phyloP scores from a whole-genome alignment of 2,888 invertebrate species.

The Antitype chi region DNA sequence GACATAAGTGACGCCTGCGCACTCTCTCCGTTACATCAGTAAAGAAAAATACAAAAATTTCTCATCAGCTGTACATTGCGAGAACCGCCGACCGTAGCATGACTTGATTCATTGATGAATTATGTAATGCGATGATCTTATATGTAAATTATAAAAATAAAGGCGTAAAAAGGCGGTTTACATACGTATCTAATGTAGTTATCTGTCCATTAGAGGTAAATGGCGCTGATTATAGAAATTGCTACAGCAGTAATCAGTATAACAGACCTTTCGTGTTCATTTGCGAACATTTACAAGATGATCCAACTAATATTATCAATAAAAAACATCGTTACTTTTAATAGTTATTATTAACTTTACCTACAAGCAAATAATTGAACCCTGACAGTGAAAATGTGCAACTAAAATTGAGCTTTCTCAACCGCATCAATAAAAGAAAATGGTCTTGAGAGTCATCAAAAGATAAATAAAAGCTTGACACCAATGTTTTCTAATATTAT shows the following conservation, averaged over 20 bases:
- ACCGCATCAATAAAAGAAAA: background rate
- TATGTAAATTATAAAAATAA: conserved; percentile 35
- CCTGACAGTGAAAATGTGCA: background rate
- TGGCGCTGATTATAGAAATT: background rate
- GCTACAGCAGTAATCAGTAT: background rate
- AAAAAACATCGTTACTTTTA: background rate
- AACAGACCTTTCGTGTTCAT: background rate
- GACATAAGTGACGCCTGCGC: conserved; percentile 37
- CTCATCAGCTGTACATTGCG: conserved; percentile 55
- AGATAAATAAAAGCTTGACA: background rate
- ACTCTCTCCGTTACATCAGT: conserved; percentile 73
- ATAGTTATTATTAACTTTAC: conserved; percentile 1
- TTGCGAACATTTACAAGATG: conserved; percentile 1
- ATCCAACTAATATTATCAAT: background rate
- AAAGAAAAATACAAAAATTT: conserved; percentile 63
- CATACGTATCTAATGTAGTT: background rate
- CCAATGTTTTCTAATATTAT: background rate
- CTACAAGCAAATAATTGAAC: background rate
- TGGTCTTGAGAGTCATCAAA: background rate
- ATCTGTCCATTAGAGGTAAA: conserved; percentile 19
- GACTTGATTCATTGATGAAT: conserved; percentile 56
- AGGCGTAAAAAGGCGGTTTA: background rate
- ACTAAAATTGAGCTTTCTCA: background rate
- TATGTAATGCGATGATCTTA: conserved; percentile 44
- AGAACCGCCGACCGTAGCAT: conserved; percentile 45